Evolutionary conservation across 2,113 vertebrate genomes (phyloP), one percentile per base, ranked within the genome.

Genomic region (Coturnix japonica): DNA sequence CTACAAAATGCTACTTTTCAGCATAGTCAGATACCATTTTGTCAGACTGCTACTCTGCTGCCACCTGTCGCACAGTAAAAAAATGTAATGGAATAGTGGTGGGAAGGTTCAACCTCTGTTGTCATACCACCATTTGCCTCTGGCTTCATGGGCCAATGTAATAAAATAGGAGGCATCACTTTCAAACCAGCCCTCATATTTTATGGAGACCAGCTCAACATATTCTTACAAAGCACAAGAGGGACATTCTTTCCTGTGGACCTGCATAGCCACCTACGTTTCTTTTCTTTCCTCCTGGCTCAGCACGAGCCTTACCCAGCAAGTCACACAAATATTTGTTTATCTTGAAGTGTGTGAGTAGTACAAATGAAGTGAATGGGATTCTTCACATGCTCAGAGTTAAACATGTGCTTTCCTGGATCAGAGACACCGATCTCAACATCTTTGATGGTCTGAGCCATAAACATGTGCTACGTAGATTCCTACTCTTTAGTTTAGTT

Each of bases 281-380:
- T 61, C 61, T 39, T 28, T 28, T 28, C 15, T 49, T 72, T 75
- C 35, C 66, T 87, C n/a, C 37, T 72, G 60, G 19, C 31, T 76
- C 44, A 39, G 31, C 31, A 46, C 72, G 43, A 67, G 66, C 31
- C 49, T 54, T 54, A 74, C 75, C 59, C 1, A 2, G 63, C 47
- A 90, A 88, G 54, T 49, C 41, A 85, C 4, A 2, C 33, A 73
- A 89, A 60, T 75, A 83, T 47, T 94, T 92, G 87, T 90, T 90
- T 94, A 82, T 77, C 87, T 82, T 66, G 11, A 79, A 73, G 46
- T 9, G 23, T 3, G 2, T 89, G 46, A 94, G 72, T 74, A 81
- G 71, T 74, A 92, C 78, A 91, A 82, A 95, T 82, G 33, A 91
- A 85, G 71, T 89, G 74, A 94, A 92, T 85, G 87, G 71, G 67